A percentile compares a stretch with the other conserved stretches of the same genome.
Evolutionary conservation across 2,888 invertebrate species (phyloP).

Genomic region (Chydorus sphaericus): DNA sequence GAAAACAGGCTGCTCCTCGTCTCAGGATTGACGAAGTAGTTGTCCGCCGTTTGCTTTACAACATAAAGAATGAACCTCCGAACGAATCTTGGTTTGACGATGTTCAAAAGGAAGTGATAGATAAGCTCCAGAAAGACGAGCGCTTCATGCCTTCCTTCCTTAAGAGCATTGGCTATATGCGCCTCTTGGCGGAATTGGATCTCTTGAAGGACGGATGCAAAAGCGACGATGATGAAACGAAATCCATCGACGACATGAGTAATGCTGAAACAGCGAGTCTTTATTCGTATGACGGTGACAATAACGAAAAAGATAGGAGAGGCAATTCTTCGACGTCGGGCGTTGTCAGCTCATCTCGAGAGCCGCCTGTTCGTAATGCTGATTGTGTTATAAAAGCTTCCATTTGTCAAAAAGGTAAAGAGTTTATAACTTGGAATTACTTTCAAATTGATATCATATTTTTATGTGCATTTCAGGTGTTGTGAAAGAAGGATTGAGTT

Average conservation of each 20-base stretch:
- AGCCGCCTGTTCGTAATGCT: neutral
- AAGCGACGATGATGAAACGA: conserved; percentile 40
- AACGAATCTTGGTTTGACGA: conserved; percentile 70
- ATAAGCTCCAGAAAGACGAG: conserved; percentile 41
- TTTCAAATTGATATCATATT: neutral
- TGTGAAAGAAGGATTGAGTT: conserved; percentile 65
- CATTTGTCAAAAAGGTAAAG: conserved; percentile 6
- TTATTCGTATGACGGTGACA: neutral
- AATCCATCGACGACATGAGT: conserved; percentile 38
- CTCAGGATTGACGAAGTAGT: conserved; percentile 45
- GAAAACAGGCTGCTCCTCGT: conserved; percentile 37
- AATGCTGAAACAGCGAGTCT: conserved; percentile 12
- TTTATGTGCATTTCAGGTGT: conserved; percentile 36
- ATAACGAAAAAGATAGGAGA: neutral
- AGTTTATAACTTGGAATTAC: neutral
- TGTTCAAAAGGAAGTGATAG: conserved; percentile 53
- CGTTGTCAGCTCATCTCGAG: neutral
- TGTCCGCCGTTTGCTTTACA: conserved; percentile 42
- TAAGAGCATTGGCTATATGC: conserved; percentile 47
- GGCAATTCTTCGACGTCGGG: neutral
- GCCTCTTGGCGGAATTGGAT: conserved; percentile 56
- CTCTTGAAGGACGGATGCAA: conserved; percentile 38
- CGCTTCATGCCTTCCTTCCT: conserved; percentile 49
- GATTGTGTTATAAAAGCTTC: neutral
- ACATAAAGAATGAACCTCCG: conserved; percentile 46